A percentile compares a stretch with the other conserved stretches of the same genome.
These are phyloP conservation scores for Augiades crinisus DNA, from an alignment of 2,888 invertebrate species.

Conservation along the genomic window DNA sequence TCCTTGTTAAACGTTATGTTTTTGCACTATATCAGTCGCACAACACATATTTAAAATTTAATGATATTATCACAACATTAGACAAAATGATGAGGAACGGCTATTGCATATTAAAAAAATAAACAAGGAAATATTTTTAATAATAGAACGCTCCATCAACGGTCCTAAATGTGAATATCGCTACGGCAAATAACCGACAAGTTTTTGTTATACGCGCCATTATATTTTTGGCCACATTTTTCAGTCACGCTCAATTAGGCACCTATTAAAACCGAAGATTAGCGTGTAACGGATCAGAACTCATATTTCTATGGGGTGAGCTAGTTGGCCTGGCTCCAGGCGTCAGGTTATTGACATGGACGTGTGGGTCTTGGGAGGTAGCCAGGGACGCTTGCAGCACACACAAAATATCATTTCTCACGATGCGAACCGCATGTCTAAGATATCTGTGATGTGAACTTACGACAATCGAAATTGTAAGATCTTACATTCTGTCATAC, in stretches of 20 bases:
- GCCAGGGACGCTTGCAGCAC: conserved; percentile 30
- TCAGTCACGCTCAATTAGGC: conserved; percentile 7
- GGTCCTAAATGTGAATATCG: not conserved
- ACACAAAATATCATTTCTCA: conserved; percentile 26
- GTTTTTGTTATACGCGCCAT: not conserved
- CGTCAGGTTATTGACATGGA: conserved; percentile 35
- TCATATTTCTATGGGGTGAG: conserved; percentile 13
- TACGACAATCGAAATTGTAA: not conserved
- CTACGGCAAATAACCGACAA: not conserved
- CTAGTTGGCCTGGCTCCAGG: conserved; percentile 25
- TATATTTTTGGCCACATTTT: not conserved
- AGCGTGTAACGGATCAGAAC: conserved; percentile 1
- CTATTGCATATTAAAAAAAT: not conserved
- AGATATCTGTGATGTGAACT: conserved; percentile 6
- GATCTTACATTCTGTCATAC: too few species aligned
- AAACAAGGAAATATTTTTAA: not conserved
- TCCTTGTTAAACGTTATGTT: too few species aligned
- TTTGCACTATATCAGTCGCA: too few species aligned
- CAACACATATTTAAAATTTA: too few species aligned
- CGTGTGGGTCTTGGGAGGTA: conserved; percentile 28
- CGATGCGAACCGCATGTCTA: conserved; percentile 24
- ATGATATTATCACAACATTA: too few species aligned
- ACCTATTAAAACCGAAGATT: conserved; percentile 6
- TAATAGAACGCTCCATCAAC: not conserved
- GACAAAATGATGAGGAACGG: too few species aligned